These are phyloP conservation scores for Pseudoatta argentina DNA, from an alignment of 1,140 invertebrate genomes.

Conservation along the genomic window DNA sequence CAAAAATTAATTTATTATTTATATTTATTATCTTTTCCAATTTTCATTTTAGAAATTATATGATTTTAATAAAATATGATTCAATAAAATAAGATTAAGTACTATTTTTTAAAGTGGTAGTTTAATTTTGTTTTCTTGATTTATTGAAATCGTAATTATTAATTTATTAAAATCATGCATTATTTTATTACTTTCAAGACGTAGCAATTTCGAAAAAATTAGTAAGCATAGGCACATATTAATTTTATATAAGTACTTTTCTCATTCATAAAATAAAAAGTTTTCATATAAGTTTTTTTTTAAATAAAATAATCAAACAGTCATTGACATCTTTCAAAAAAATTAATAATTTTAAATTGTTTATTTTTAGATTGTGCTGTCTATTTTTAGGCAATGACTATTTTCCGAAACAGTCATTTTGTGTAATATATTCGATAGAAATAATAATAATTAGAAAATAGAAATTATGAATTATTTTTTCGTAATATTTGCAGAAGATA, in stretches of 20 bases:
- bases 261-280: neutral
- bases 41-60: neutral
- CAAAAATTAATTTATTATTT: neutral
- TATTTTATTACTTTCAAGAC: neutral
- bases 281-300: neutral
- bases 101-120: neutral
- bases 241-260: neutral
- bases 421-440: neutral
- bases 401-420: no score
- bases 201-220: neutral
- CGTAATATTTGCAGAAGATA: neutral
- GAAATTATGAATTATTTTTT: neutral
- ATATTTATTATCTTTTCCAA: neutral
- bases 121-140: neutral
- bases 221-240: neutral
- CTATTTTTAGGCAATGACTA: no score
- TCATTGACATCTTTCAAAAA: no score
- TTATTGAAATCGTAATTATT: neutral
- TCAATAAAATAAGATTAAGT: neutral
- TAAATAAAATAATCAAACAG: no score
- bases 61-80: constrained; percentile 10
- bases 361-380: no score
- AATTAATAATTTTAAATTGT: no score
- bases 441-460: neutral
- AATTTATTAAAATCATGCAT: neutral